phyloP scores from a whole-genome alignment of 64 coral and sea anemone genomes.

The Dendronephthya gigantea region DNA sequence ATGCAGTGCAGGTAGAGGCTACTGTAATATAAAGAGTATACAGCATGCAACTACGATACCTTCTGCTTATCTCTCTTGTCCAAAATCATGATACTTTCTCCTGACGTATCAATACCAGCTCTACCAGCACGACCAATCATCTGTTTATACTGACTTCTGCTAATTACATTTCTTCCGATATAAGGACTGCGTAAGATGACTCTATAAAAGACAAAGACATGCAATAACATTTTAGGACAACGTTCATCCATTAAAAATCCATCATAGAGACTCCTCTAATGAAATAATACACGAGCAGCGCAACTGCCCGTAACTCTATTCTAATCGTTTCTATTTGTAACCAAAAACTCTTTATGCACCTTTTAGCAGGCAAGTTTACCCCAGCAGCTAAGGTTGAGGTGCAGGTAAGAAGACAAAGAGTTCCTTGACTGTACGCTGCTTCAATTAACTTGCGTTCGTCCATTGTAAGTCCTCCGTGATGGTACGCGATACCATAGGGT shows the following conservation, averaged over 20 bases:
- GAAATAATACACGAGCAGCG: too few relatives aligned
- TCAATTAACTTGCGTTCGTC: conserved; percentile 96
- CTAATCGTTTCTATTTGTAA: too few relatives aligned
- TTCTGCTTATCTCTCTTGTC: conserved; percentile 64
- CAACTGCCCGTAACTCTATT: too few relatives aligned
- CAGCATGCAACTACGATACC: conserved; percentile 1
- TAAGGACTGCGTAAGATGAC: conserved; percentile 90
- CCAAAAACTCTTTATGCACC: background rate
- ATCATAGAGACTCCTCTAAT: too few relatives aligned
- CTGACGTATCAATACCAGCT: conserved; percentile 91
- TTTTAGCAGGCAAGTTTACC: conserved; percentile 88
- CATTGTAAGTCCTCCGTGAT: conserved; percentile 86
- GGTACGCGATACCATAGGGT: conserved; percentile 78
- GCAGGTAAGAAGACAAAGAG: conserved; percentile 71
- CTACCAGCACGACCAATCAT: conserved; percentile 96
- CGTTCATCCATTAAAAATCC: background rate
- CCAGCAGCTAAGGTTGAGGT: conserved; percentile 94
- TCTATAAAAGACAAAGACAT: conserved; percentile 26
- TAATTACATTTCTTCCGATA: conserved; percentile 53
- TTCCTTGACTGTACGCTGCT: conserved; percentile 72
- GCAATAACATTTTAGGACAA: background rate
- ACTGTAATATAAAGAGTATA: too few relatives aligned
- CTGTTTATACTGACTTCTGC: conserved; percentile 88
- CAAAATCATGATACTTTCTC: conserved; percentile 82
- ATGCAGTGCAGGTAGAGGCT: too few relatives aligned